Base-by-base conservation (phyloP, 2,888 invertebrate genomes). In the Cerastis rubricosa region DNA sequence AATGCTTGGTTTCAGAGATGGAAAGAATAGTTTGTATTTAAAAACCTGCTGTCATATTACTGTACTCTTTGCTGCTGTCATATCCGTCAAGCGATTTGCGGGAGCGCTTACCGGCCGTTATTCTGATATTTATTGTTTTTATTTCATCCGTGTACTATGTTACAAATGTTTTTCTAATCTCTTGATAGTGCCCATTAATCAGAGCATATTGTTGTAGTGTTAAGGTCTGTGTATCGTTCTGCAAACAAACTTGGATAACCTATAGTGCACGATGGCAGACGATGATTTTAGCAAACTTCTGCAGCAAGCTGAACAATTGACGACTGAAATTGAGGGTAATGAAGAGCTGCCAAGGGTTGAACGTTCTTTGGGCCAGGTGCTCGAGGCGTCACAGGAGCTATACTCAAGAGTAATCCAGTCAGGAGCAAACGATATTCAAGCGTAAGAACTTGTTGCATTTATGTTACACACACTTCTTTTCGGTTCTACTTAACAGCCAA, bases 291-390 rank as follows among this genome's bases (percentile, higher is more conserved):
- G 98, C 87, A 98, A 99, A 91, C 97, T 99, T 88, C 97, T 99
- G 75, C 98, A 99, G 93, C 98, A 99, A 96, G 99, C 99, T 17
- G 99, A 99, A 92, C 98, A 99, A 93, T 97, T 99, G 80, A 98
- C 99, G 0, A 98, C 98, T 82, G 98, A 99, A 92, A 98, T 99
- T 25, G 98, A 98, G 94, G 98, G 98, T 83, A 98, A 98, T 89
- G 98, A 98, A 85, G 99, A 99, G 89, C 93, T 98, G 76, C 98
- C 98, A 14, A 97, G 98, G 92, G 98, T 99, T 6, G 99, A 99
- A 90, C 97, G 99, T 81, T 99, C 99, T 82, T 96, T 99, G 72
- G 97, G 98, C 22, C 99, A 99, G 96, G 98, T 99, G 65, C 96
- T 99, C 67, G 99, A 99, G 92, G 99, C 99, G 17, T 99, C 99